Conservation (phyloP, 2,113 vertebrate species). For the Heterotilapia buettikoferi region DNA sequence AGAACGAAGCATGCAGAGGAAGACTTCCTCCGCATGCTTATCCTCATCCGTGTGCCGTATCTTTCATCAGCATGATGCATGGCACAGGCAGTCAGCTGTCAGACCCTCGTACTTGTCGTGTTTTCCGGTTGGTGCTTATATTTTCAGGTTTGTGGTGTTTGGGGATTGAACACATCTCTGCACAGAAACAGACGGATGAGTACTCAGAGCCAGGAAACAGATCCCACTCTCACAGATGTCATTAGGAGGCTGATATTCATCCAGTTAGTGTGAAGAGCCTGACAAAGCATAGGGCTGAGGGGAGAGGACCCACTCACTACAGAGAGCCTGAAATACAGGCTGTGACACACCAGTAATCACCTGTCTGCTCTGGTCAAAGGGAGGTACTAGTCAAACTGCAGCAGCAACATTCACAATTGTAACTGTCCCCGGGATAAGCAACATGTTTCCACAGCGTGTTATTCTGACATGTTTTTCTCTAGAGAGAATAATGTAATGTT, state of each 20-base stretch:
- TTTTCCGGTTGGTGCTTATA: background rate
- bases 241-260: conserved; percentile 46
- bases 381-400: background rate
- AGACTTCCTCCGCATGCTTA: background rate
- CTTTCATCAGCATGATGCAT: background rate
- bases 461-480: background rate
- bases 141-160: background rate
- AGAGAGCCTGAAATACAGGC: background rate
- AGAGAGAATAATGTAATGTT: background rate
- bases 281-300: conserved; percentile 22
- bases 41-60: background rate
- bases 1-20: background rate
- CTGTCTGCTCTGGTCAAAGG: conserved; percentile 24
- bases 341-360: conserved; percentile 28
- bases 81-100: conserved; percentile 12
- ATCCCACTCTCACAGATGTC: conserved; percentile 21
- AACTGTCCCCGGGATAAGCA: background rate
- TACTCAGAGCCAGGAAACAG: background rate
- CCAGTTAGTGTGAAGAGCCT: conserved; percentile 29
- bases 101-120: background rate
- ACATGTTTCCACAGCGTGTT: background rate
- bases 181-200: conserved; percentile 20
- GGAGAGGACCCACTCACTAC: background rate
- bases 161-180: background rate
- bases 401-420: background rate